These are phyloP conservation scores for Busseola fusca DNA, from an alignment of 2,888 invertebrate species.

Conservation along the genomic window DNA sequence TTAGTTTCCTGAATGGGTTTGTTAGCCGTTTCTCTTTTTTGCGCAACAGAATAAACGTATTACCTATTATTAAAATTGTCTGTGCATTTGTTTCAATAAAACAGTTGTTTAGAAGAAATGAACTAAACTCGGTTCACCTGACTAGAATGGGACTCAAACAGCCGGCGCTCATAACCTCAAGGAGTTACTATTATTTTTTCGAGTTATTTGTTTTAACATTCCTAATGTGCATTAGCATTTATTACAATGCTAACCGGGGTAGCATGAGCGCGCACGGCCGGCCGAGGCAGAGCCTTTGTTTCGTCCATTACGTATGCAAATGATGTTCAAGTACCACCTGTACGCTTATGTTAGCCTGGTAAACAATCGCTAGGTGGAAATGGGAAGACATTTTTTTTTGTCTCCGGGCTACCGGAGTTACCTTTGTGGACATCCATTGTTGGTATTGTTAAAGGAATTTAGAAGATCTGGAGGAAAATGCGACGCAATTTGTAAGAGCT, in stretches of 20 bases:
- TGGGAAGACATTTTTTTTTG: conserved; percentile 68
- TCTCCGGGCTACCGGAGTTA: conserved; percentile 71
- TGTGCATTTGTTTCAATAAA: conserved; percentile 22
- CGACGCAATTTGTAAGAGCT: conserved; percentile 52
- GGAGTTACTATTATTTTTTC: conserved; percentile 54
- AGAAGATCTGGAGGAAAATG: conserved; percentile 51
- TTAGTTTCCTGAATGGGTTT: conserved; percentile 56
- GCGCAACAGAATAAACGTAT: conserved; percentile 29
- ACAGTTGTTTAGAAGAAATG: conserved; percentile 20
- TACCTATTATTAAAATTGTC: conserved; percentile 34
- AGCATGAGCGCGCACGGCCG: conserved; percentile 79
- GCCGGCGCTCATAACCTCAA: conserved; percentile 54
- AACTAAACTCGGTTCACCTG: conserved; percentile 49
- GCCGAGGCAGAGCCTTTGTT: conserved; percentile 81
- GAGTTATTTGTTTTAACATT: conserved; percentile 74
- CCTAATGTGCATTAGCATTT: conserved; percentile 83
- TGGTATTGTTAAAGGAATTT: conserved; percentile 52
- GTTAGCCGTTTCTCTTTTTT: conserved; percentile 44
- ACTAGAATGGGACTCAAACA: conserved; percentile 44
- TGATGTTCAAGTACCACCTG: conserved; percentile 78
- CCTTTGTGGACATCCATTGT: conserved; percentile 63
- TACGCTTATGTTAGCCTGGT: conserved; percentile 82
- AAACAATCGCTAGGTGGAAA: conserved; percentile 82
- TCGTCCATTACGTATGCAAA: conserved; percentile 84
- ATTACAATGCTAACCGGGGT: conserved; percentile 81